Base-by-base conservation (phyloP, 2,797 vertebrate species). In the Hypotaenidia okinawae region DNA sequence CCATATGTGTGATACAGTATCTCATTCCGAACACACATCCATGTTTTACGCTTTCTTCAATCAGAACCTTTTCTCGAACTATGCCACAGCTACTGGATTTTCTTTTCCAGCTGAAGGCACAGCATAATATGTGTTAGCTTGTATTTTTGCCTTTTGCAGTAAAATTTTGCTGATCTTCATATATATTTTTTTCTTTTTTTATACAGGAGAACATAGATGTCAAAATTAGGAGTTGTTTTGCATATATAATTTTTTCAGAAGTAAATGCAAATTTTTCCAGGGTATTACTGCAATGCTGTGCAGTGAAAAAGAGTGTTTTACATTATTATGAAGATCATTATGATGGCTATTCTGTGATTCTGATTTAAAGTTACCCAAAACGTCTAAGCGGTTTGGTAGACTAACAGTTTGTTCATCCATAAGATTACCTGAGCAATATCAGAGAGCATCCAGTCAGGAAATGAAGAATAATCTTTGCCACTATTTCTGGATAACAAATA, bases 401-500 rank as follows among this genome's bases (percentile, higher is more conserved):
- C 32, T 88, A 96, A 83, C 27, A 76, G 55, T 87, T 92, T 91
- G 73, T 78, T 95, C 89, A 94, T 86, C 92, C 78, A 30, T 81
- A 87, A 93, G 91, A 96, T 89, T 93, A 92, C 82, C 58, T 73
- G 69, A 88, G 87, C 72, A 95, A 35, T 94, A 93, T 81, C 78
- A 89, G 72, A 91, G 73, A 96, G 82, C 87, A 93, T 75, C 89
- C 92, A 93, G 91, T 69, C 91, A 96, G 94, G 89, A 97, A 96
- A 97, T 91, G 87, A 95, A 95, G 94, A 96, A 96, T 96, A 95
- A 95, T 94, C 95, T 93, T 94, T 95, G 89, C 76, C 91, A 94
- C 89, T 91, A 93, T 84, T 95, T 96, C 75, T 89, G 92, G 94
- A 87, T 95, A 94, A 93, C 75, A 94, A 97, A 92, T 94, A 92